Percentiles rank a stretch among this genome's conserved stretches.
These are phyloP conservation scores for Heteronetta atricapilla DNA, from an alignment of 2,113 vertebrate species.

Conservation along the genomic window DNA sequence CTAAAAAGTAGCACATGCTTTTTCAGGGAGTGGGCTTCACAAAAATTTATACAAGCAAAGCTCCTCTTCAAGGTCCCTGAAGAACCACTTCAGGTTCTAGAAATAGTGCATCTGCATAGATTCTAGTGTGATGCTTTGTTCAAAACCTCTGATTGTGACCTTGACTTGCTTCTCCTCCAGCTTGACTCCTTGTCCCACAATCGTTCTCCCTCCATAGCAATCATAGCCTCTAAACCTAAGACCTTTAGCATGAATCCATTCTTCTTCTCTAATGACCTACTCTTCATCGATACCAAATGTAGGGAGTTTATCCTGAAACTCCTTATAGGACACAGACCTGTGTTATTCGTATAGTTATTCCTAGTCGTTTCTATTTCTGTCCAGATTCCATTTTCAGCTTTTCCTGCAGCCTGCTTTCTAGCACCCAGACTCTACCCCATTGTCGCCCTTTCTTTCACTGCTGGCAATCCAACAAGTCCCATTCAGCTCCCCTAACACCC, in stretches of 20 bases:
- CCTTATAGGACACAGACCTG: not conserved
- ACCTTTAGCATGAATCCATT: not conserved
- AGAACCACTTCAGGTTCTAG: not conserved
- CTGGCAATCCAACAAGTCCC: not conserved
- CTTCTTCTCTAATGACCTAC: not conserved
- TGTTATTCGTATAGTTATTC: not conserved
- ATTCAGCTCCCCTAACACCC: not conserved
- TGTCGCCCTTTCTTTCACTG: not conserved
- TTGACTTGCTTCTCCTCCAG: not conserved
- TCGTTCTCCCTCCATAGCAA: not conserved
- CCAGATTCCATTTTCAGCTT: not conserved
- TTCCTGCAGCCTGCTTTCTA: not conserved
- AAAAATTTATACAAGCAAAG: not conserved
- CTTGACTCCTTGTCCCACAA: not conserved
- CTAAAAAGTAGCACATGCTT: not conserved
- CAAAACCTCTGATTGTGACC: not conserved
- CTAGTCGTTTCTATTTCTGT: not conserved
- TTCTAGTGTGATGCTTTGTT: not conserved
- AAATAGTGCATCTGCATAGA: not conserved
- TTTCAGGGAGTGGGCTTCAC: not conserved
- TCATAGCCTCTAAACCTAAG: not conserved
- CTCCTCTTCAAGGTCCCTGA: not conserved
- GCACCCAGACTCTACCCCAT: not conserved
- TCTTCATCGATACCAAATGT: not conserved
- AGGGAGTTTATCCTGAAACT: not conserved